Conservation (phyloP, 2,888 invertebrate genomes). For the Phymatocera aterrima region DNA sequence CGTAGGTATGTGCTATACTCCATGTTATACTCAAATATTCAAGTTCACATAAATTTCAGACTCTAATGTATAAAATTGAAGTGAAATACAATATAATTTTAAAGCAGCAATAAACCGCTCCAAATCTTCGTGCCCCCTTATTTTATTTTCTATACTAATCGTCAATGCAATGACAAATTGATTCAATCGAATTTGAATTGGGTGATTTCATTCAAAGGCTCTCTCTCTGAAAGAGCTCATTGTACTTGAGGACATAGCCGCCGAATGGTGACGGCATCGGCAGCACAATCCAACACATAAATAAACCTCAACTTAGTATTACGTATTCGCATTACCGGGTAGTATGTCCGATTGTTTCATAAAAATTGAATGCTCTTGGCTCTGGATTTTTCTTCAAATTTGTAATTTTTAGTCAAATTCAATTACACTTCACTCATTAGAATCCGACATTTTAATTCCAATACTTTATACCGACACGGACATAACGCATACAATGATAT, state of each 20-base stretch:
- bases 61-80: not conserved
- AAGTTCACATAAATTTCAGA: not conserved
- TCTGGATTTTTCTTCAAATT: not conserved
- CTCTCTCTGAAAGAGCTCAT: not conserved
- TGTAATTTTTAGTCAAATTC: not conserved
- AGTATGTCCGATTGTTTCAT: not conserved
- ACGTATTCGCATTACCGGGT: not conserved
- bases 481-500: not conserved
- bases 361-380: not conserved
- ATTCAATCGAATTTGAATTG: not conserved
- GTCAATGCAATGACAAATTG: not conserved
- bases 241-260: slow-evolving; percentile 4
- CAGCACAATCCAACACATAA: not conserved
- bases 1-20: not conserved
- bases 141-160: not conserved
- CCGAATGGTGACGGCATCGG: not conserved
- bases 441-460: too few relatives aligned
- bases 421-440: not conserved
- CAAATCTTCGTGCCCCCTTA: not conserved
- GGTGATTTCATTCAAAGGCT: not conserved
- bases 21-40: not conserved
- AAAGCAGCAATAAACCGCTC: not conserved
- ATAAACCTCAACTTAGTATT: not conserved
- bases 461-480: not conserved
- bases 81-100: not conserved